A percentile compares a stretch with the other conserved stretches of the same genome.
Evolutionary conservation across 1,140 invertebrate genomes (phyloP).

Genomic region (Eriosoma lanigerum): DNA sequence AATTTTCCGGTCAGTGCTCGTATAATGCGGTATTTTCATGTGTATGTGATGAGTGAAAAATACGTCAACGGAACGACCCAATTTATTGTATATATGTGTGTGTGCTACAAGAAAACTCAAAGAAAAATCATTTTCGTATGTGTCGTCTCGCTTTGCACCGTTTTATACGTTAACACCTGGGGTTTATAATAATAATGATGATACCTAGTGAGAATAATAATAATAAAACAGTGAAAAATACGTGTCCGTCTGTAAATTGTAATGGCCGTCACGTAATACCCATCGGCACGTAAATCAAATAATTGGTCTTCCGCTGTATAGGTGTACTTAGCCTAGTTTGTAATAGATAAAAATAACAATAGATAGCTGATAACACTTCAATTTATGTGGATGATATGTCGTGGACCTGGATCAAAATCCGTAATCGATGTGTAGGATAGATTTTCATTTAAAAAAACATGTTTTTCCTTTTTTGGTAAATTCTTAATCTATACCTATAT

Average conservation of each 20-base stretch:
- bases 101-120: constrained; percentile 22
- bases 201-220: background rate
- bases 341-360: constrained; percentile 17
- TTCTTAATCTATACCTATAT: too few relatives aligned
- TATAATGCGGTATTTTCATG: constrained; percentile 13
- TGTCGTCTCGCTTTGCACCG: constrained; percentile 29
- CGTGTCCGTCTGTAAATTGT: constrained; percentile 16
- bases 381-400: background rate
- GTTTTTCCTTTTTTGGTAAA: too few relatives aligned
- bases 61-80: constrained; percentile 45
- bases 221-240: constrained; percentile 14
- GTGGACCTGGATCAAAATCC: background rate
- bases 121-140: constrained; percentile 38
- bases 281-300: constrained; percentile 36
- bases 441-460: background rate
- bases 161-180: constrained; percentile 12
- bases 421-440: background rate
- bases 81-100: background rate
- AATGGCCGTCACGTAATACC: constrained; percentile 41
- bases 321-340: constrained; percentile 24
- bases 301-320: background rate
- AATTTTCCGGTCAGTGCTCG: constrained; percentile 51
- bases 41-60: constrained; percentile 22
- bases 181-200: constrained; percentile 12
- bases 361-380: background rate